phyloP scores from a whole-genome alignment of 2,888 invertebrate genomes.

The Hyposoter dolosus region DNA sequence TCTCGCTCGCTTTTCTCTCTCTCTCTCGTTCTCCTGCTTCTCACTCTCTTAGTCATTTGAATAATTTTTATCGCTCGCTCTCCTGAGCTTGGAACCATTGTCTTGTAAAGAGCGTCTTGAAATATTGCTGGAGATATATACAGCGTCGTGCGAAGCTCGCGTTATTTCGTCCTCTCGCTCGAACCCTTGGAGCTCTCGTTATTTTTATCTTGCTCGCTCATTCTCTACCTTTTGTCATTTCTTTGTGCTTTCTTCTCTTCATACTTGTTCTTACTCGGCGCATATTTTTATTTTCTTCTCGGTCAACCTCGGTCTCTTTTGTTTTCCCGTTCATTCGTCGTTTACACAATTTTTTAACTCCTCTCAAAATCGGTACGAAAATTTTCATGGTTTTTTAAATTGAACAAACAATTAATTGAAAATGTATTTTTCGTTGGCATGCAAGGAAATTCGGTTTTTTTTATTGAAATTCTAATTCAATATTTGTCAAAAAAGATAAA shows the following conservation, averaged over 20 bases:
- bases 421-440: no score
- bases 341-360: no score
- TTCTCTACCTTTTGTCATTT: neutral
- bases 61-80: constrained; percentile 81
- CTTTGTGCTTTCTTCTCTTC: neutral
- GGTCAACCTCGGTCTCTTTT: no score
- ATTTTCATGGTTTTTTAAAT: no score
- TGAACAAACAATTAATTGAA: no score
- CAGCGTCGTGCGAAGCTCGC: constrained; percentile 70
- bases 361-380: no score
- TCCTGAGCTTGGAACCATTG: constrained; percentile 81
- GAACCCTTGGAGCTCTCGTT: constrained; percentile 16
- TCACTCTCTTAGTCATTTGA: constrained; percentile 76
- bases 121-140: constrained; percentile 81
- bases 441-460: no score
- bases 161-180: constrained; percentile 61
- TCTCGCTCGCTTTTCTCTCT: constrained; percentile 45
- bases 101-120: constrained; percentile 81
- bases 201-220: constrained; percentile 32
- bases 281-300: neutral
- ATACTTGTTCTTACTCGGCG: neutral
- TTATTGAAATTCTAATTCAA: no score
- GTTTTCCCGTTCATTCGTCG: no score
- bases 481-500: no score
- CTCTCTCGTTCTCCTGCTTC: constrained; percentile 32